phyloP scores from a whole-genome alignment of 2,888 invertebrate genomes.

The Mythimna ferrago region DNA sequence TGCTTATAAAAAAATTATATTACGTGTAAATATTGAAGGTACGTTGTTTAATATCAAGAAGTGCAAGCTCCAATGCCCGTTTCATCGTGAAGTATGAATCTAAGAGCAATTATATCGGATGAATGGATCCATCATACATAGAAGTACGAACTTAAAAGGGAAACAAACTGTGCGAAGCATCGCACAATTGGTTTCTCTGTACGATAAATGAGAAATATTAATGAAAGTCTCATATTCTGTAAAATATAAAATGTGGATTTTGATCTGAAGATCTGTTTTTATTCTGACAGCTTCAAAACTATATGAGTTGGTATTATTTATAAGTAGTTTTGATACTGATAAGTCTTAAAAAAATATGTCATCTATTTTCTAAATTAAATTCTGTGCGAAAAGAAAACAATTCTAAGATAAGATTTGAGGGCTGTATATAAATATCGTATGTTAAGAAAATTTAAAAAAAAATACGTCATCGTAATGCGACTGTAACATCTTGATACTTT shows the following conservation, averaged over 20 bases:
- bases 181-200: background rate
- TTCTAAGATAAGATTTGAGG: no score
- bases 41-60: background rate
- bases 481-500: no score
- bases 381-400: no score
- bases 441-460: no score
- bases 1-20: background rate
- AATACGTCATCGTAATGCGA: no score
- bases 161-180: background rate
- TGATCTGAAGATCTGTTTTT: background rate
- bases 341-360: no score
- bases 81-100: background rate
- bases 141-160: background rate
- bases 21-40: no score
- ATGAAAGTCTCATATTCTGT: background rate
- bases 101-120: no score
- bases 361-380: no score
- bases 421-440: no score
- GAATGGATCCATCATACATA: background rate
- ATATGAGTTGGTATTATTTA: background rate
- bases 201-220: background rate
- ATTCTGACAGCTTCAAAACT: background rate
- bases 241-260: background rate
- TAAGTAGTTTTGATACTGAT: background rate
- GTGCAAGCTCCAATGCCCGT: background rate